Conservation (phyloP, 2,797 vertebrate species). For the Karalla daura region DNA sequence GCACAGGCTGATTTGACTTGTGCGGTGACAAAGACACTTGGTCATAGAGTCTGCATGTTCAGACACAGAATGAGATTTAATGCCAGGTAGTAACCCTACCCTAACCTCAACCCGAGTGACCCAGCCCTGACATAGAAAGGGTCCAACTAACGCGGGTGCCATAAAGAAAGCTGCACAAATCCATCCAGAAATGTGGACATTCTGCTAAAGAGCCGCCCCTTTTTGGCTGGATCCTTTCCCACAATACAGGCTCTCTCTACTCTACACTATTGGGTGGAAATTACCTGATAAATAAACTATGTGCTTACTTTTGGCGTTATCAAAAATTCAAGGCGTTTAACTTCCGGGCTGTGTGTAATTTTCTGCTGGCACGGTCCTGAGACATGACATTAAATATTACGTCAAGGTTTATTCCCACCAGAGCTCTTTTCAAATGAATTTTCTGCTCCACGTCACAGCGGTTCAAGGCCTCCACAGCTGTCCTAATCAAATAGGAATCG, state of each 20-base stretch:
- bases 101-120: too few relatives aligned
- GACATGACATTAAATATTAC: slow-evolving; percentile 71
- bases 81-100: too few relatives aligned
- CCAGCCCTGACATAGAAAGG: too few relatives aligned
- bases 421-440: slow-evolving; percentile 82
- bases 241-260: too few relatives aligned
- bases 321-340: slow-evolving; percentile 62
- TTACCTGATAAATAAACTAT: slow-evolving; percentile 68
- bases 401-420: slow-evolving; percentile 73
- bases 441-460: slow-evolving; percentile 77
- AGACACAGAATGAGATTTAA: too few relatives aligned
- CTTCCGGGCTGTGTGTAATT: slow-evolving; percentile 55
- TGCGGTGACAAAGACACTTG: too few relatives aligned
- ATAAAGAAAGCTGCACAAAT: too few relatives aligned
- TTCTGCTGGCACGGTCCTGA: slow-evolving; percentile 59
- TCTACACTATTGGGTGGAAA: slow-evolving; percentile 23
- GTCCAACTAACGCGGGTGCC: too few relatives aligned
- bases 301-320: slow-evolving; percentile 57
- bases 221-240: too few relatives aligned
- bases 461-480: slow-evolving; percentile 68
- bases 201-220: too few relatives aligned
- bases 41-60: too few relatives aligned
- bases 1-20: neutral
- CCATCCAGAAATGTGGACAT: too few relatives aligned
- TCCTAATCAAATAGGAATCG: slow-evolving; percentile 71